Conservation (phyloP, 2,113 vertebrate genomes). For the Brevimyrus niger region DNA sequence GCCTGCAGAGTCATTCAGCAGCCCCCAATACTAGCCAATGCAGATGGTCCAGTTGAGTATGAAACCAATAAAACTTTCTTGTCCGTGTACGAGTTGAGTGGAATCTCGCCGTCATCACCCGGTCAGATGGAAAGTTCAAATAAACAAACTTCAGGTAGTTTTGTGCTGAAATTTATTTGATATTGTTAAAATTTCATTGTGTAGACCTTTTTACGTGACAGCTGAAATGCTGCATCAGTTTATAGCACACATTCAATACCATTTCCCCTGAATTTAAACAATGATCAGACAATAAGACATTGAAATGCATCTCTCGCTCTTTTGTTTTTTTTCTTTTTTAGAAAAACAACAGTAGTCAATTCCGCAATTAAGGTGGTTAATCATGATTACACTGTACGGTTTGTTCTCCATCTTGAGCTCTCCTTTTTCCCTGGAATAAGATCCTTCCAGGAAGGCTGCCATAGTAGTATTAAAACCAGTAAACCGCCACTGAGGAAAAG, state of each 20-base stretch:
- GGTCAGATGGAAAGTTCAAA: neutral
- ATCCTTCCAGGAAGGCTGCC: slow-evolving; percentile 17
- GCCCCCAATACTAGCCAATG: neutral
- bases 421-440: neutral
- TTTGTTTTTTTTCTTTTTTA: slow-evolving; percentile 12
- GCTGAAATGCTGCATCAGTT: slow-evolving; percentile 53
- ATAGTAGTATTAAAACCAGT: slow-evolving; percentile 23
- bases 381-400: slow-evolving; percentile 40
- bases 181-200: slow-evolving; percentile 68
- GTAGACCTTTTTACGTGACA: slow-evolving; percentile 63
- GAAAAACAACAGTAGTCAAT: slow-evolving; percentile 40
- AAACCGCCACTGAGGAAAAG: neutral
- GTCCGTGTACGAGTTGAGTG: neutral
- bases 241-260: slow-evolving; percentile 73
- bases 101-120: neutral
- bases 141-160: slow-evolving; percentile 45
- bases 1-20: neutral
- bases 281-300: slow-evolving; percentile 51
- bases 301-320: slow-evolving; percentile 36
- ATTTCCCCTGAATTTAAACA: slow-evolving; percentile 68
- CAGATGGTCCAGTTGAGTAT: neutral
- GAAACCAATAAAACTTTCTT: neutral
- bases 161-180: slow-evolving; percentile 84
- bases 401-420: slow-evolving; percentile 25
- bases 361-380: slow-evolving; percentile 41